phyloP scores from a whole-genome alignment of 2,113 vertebrate species.

The Lethenteron reissneri region DNA sequence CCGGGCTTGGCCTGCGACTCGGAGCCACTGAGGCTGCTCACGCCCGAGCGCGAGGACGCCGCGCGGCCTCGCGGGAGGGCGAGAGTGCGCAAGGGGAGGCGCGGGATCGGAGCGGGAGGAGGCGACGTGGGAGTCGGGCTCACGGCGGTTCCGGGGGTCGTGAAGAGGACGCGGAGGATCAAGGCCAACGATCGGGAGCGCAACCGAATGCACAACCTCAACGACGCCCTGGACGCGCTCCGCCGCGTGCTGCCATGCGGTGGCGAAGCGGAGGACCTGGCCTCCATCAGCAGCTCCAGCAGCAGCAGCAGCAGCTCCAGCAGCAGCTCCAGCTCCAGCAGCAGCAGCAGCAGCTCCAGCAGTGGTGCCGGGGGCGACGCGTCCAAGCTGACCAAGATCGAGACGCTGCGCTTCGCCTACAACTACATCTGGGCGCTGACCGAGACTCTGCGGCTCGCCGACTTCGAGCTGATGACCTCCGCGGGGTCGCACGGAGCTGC shows the following conservation, averaged over 20 bases:
- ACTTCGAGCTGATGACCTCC: slow-evolving; percentile 6
- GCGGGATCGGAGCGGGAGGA: too few relatives aligned
- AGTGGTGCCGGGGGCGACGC: slow-evolving; percentile 19
- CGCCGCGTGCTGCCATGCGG: slow-evolving; percentile 19
- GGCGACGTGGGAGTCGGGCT: too few relatives aligned
- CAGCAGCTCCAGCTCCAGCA: too few relatives aligned
- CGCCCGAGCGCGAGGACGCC: too few relatives aligned
- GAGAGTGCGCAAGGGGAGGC: too few relatives aligned
- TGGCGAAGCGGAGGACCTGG: background rate
- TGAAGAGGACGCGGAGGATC: slow-evolving; percentile 20
- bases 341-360: too few relatives aligned
- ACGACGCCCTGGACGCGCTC: slow-evolving; percentile 23
- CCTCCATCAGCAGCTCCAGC: background rate
- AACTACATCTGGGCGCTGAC: slow-evolving; percentile 29
- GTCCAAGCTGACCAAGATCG: slow-evolving; percentile 27
- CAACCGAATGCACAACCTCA: slow-evolving; percentile 27
- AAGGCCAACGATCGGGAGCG: slow-evolving; percentile 27
- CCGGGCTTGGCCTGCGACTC: too few relatives aligned
- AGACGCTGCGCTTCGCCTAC: slow-evolving; percentile 26
- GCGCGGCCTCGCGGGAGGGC: too few relatives aligned
- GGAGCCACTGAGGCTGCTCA: too few relatives aligned
- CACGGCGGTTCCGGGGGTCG: background rate
- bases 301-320: too few relatives aligned
- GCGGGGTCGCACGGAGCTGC: too few relatives aligned
- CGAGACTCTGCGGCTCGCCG: slow-evolving; percentile 22